Conservation (phyloP, 2,888 invertebrate species). For the Chirona hameri region DNA sequence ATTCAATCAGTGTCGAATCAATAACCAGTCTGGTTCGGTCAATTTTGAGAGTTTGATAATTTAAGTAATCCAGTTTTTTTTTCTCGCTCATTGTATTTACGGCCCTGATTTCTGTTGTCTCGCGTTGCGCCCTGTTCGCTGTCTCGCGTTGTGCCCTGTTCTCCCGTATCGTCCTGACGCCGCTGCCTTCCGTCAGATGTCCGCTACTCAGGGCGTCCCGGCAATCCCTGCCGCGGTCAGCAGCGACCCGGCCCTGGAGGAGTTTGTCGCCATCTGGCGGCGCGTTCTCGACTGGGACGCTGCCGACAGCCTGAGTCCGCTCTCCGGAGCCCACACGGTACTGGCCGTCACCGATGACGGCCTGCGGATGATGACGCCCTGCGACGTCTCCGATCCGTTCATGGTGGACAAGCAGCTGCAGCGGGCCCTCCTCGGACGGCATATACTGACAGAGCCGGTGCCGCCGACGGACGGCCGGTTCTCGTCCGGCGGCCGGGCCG, state of each 20-base stretch:
- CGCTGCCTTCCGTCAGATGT: not conserved
- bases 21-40: no score
- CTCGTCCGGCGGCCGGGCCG: not conserved
- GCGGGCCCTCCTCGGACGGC: not conserved
- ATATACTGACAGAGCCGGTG: not conserved
- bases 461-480: not conserved
- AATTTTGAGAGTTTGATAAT: no score
- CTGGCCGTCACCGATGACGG: not conserved
- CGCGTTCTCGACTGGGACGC: not conserved
- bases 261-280: slow-evolving; percentile 7
- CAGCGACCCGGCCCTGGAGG: not conserved
- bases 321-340: not conserved
- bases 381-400: not conserved
- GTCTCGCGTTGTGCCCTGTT: no score
- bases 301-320: not conserved
- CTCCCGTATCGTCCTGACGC: not conserved
- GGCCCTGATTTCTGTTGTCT: no score
- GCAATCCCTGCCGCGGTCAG: not conserved
- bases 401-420: not conserved
- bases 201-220: not conserved
- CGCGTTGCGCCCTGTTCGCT: no score
- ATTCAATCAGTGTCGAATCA: no score
- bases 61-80: no score
- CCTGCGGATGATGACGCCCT: not conserved
- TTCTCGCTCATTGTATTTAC: no score